Evolutionary conservation across 1,140 invertebrate genomes (phyloP).

Genomic region (Hycleus cichorii): DNA sequence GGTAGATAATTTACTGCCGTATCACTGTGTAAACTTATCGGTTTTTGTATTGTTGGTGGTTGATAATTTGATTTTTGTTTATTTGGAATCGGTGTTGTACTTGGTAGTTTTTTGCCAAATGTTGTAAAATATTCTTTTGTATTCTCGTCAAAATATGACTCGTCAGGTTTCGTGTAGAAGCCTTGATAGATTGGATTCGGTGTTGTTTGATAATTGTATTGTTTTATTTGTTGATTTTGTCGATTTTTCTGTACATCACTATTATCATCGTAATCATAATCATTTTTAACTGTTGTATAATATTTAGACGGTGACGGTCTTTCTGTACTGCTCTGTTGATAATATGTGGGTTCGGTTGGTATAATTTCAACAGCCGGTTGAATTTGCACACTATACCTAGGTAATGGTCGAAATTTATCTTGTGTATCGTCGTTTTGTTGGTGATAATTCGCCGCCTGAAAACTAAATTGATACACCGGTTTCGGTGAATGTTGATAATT

Average conservation of each 20-base stretch:
- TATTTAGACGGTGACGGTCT: constrained; percentile 32
- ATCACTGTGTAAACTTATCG: constrained; percentile 49
- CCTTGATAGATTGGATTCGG: constrained; percentile 55
- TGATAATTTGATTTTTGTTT: not conserved
- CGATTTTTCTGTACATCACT: constrained; percentile 1
- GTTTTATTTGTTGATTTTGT: constrained; percentile 22
- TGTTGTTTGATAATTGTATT: constrained; percentile 44
- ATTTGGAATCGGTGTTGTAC: constrained; percentile 43
- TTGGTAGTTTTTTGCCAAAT: constrained; percentile 61
- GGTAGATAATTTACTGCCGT: constrained; percentile 55
- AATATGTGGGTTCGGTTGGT: constrained; percentile 27
- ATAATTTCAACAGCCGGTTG: constrained; percentile 37
- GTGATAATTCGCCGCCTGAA: constrained; percentile 46
- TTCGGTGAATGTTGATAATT: constrained; percentile 40
- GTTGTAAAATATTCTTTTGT: constrained; percentile 69
- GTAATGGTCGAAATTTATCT: constrained; percentile 52
- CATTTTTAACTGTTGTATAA: constrained; percentile 37
- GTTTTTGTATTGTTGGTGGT: constrained; percentile 31
- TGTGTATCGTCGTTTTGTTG: constrained; percentile 38
- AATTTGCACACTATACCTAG: constrained; percentile 52
- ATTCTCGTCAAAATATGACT: constrained; percentile 61
- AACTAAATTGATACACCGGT: constrained; percentile 54
- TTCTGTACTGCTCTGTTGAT: constrained; percentile 41
- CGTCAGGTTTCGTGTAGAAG: constrained; percentile 66
- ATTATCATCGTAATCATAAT: constrained; percentile 29